Base-by-base conservation (phyloP, 2,113 vertebrate species). In the Leucopsar rothschildi region DNA sequence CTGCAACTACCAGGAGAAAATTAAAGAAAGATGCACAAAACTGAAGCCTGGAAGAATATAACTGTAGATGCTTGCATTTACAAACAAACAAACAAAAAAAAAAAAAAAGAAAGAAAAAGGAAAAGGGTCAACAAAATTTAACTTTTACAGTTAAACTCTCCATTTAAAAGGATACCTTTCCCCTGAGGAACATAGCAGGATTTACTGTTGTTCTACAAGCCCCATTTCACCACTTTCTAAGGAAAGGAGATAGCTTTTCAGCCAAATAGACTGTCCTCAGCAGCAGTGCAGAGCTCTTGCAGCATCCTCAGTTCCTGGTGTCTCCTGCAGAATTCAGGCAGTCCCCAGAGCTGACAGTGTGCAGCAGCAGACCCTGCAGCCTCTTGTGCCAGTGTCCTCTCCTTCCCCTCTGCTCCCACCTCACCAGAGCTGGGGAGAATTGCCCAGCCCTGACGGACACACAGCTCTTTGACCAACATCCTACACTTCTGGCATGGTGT, bases 331-430 rank as follows among this genome's bases (percentile, higher is more conserved):
- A 56, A 44, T 24, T 76, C n/a, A 39, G 57, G 29, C 65, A 52
- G 16, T 31, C 20, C 50, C 75, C 50, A 7, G 56, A 75, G 33
- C 28, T 14, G 44, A 11, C 12, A 15, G 25, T 0, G 0, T 31
- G 44, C 31, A 19, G 5, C 71, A 84, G 42, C 52, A 4, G 2
- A 5, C 12, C 56, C 45, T 53, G 0, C 60, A 33, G 6, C 23
- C 6, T 66, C 68, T 16, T 18, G 27, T 3, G 4, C 20, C 6
- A 0, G 23, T 12, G 44, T 24, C 35, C 42, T 76, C 18, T 72
- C 13, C 71, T 70, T 61, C 13, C 55, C 40, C 27, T 57, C 29
- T 69, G n/a, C 44, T 79, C 37, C 64, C 40, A 56, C 49, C 49
- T 11, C 3, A 0, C 29, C 72, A 70, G 57, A 64, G 45, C 42